Evolutionary conservation across 1,140 invertebrate genomes (phyloP).

Genomic region (Homarus americanus): DNA sequence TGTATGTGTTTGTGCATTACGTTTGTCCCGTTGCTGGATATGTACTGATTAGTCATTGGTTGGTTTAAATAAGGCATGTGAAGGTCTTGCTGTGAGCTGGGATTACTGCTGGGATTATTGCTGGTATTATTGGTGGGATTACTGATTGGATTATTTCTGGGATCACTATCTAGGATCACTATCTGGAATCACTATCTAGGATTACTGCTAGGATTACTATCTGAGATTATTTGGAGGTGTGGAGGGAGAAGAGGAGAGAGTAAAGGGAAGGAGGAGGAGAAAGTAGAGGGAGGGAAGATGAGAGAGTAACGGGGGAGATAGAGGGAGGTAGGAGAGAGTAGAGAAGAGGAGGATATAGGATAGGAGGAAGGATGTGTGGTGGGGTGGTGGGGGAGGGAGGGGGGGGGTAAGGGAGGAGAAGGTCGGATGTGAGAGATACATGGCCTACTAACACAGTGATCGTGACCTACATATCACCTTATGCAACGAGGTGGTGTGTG

Average conservation of each 20-base stretch:
- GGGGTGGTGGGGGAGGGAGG: not conserved
- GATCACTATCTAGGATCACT: not conserved
- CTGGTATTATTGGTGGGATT: not conserved
- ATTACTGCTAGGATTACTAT: no score
- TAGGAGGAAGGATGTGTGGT: not conserved
- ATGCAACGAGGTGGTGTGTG: not conserved
- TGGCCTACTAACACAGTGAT: constrained; percentile 34
- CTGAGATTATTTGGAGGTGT: no score
- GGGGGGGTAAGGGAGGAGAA: constrained; percentile 10
- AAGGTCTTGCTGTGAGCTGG: no score
- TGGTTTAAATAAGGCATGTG: no score
- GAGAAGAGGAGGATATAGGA: not conserved
- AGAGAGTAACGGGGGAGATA: not conserved
- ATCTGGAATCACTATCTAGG: not conserved
- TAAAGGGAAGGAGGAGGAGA: not conserved
- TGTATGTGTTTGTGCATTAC: no score
- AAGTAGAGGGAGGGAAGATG: not conserved
- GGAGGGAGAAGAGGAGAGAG: no score
- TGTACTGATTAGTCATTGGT: no score
- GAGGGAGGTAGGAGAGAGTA: constrained; percentile 21
- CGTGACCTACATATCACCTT: constrained; percentile 21
- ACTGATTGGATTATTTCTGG: no score
- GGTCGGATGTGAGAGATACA: not conserved
- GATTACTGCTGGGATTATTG: no score
- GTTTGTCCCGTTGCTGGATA: no score